Evolutionary conservation across 2,888 invertebrate genomes (phyloP).

Genomic region (Diarsia rubi): DNA sequence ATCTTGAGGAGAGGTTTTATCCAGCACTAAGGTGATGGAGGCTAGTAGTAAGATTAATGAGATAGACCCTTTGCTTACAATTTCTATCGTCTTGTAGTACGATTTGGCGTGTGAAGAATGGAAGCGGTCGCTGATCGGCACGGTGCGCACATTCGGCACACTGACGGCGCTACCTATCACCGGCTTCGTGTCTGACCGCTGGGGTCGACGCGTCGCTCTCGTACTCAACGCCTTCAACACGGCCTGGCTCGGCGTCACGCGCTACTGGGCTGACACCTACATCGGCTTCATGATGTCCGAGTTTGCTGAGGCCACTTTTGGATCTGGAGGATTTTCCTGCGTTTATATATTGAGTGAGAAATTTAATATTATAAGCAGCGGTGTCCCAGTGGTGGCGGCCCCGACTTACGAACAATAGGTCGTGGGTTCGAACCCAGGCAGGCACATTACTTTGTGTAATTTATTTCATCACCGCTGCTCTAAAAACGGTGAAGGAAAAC

Average conservation of each 20-base stretch:
- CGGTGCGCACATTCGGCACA: constrained; percentile 92
- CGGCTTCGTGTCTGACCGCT: constrained; percentile 93
- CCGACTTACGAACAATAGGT: too few relatives aligned
- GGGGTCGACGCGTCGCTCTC: constrained; percentile 91
- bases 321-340: constrained; percentile 93
- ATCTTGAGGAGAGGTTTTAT: not conserved
- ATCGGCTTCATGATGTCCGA: constrained; percentile 92
- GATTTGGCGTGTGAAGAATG: constrained; percentile 92
- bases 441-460: too few relatives aligned
- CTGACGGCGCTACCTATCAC: constrained; percentile 92
- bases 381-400: too few relatives aligned
- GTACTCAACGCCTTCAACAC: constrained; percentile 90
- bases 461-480: too few relatives aligned
- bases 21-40: not conserved
- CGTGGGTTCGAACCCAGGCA: too few relatives aligned
- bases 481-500: too few relatives aligned
- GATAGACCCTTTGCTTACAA: not conserved
- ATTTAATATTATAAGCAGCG: not conserved
- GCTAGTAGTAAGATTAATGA: not conserved
- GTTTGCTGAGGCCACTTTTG: constrained; percentile 92
- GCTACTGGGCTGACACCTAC: constrained; percentile 91
- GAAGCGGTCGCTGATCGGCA: constrained; percentile 93
- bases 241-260: constrained; percentile 91
- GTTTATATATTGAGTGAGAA: constrained; percentile 92
- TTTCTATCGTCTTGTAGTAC: constrained; percentile 83